Evolutionary conservation across 2,888 invertebrate genomes (phyloP), one percentile per base, ranked within the genome.

Genomic region (Andricus quercusramuli): DNA sequence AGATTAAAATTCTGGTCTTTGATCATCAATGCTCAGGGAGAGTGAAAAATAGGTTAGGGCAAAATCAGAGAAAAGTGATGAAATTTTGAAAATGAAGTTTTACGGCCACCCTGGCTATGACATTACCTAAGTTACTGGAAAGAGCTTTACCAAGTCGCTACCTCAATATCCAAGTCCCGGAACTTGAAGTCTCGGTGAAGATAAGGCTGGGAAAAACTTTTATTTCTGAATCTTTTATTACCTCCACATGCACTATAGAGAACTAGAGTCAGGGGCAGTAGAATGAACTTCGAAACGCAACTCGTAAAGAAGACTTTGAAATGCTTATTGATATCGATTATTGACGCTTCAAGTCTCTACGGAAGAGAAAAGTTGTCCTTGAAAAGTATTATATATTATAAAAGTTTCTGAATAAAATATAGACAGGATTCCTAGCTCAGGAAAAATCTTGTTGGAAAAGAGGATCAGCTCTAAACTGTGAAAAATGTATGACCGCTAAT

Each of bases 341-440:
- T 47, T 20, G 29, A 68, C 41, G 41, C 41, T 41, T 41, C 15
- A 15, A 70, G 47, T 29, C 51, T 47, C 51, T 29, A 15, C 6
- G 29, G 20, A 70, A 56, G 51, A 74, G 70, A 20, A 29, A 74
- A 74, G 56, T 74, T 74, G 70, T 74, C 70, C 70, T 74, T 74
- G 56, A 56, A 17, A 47, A 74, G 29, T 56, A 74, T 74, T 32
- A 51, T 20, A 56, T 20, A 47, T 47, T 70, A 51, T 4, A 29
- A 51, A 74, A 74, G 32, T 74, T 74, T 74, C 20, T 4, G 6
- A 74, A 32, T 74, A 32, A 56, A 74, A 56, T 74, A 56, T 56
- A 11, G 17, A 29, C 15, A 47, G 15, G 47, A 17, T 47, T 47
- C 4, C 17, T 17, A 47, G 47, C 47, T 15, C 47, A 47, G 47